phyloP scores from a whole-genome alignment of 53 echinoderm and acorn worm genomes.

The Pentamera pediparva region DNA sequence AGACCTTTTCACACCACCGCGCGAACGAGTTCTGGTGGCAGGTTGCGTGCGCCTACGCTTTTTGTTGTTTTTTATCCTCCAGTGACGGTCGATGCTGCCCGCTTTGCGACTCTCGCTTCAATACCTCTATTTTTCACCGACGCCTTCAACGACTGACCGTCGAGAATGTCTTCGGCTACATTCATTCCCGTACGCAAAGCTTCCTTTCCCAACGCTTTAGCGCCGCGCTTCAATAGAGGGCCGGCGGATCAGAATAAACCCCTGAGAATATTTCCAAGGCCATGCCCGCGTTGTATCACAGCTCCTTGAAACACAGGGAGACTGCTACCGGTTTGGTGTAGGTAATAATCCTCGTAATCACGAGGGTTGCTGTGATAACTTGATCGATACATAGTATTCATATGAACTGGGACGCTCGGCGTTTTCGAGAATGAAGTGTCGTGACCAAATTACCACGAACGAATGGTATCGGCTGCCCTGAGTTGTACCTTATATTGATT shows the following conservation, averaged over 20 bases:
- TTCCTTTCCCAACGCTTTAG: slow-evolving; percentile 5
- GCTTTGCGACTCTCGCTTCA: background rate
- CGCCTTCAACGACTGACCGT: slow-evolving; percentile 27
- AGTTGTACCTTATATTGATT: background rate
- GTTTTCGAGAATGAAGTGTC: background rate
- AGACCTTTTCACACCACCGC: background rate
- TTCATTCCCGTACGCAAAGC: slow-evolving; percentile 40
- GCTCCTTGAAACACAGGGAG: slow-evolving; percentile 34
- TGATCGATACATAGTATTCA: background rate
- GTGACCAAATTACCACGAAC: background rate
- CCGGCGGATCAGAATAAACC: slow-evolving; percentile 13
- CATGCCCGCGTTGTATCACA: slow-evolving; percentile 39
- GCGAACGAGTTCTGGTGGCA: background rate
- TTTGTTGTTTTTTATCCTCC: background rate
- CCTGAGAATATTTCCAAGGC: slow-evolving; percentile 30
- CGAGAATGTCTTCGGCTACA: slow-evolving; percentile 33
- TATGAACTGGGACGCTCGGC: slow-evolving; percentile 4
- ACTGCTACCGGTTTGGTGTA: slow-evolving; percentile 8
- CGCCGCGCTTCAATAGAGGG: slow-evolving; percentile 39
- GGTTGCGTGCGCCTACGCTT: background rate
- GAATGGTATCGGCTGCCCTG: background rate
- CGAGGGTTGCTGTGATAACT: background rate
- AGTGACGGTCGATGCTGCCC: background rate
- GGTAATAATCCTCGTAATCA: slow-evolving; percentile 11
- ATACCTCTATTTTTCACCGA: slow-evolving; percentile 17